These are phyloP conservation scores for Pyxicephalus adspersus DNA, from an alignment of 2,113 vertebrate species.

Conservation along the genomic window DNA sequence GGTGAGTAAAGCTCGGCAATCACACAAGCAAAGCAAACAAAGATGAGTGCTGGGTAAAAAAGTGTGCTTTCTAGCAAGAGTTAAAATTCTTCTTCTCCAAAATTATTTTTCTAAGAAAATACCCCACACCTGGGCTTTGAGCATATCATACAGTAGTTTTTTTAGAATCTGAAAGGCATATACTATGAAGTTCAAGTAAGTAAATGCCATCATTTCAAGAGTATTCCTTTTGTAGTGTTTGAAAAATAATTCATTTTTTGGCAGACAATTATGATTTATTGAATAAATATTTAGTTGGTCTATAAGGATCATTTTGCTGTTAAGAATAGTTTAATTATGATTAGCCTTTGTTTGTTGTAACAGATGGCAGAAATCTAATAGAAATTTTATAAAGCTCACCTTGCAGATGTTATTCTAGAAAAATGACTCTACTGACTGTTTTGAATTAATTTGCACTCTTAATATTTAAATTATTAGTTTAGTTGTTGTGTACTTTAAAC, in stretches of 20 bases:
- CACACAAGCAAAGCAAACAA: no score
- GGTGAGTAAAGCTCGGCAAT: no score
- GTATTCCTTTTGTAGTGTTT: constrained; percentile 4
- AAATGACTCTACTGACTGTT: neutral
- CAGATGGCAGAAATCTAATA: constrained; percentile 40
- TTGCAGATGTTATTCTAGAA: constrained; percentile 33
- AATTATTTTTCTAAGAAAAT: no score
- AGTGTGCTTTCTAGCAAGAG: no score
- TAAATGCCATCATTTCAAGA: neutral
- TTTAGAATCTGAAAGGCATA: no score
- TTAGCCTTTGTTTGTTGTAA: constrained; percentile 45
- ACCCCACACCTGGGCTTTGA: no score
- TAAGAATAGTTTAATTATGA: constrained; percentile 42
- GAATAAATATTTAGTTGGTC: constrained; percentile 45
- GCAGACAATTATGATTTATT: constrained; percentile 26
- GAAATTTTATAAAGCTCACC: constrained; percentile 35
- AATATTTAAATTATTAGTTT: constrained; percentile 13
- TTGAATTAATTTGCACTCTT: constrained; percentile 7
- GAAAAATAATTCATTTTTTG: constrained; percentile 8
- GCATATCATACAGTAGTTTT: no score
- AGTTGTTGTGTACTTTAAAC: neutral
- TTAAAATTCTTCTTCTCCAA: no score
- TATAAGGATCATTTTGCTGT: constrained; percentile 38
- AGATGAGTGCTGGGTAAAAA: no score
- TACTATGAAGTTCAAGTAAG: neutral